Evolutionary conservation across 2,113 vertebrate species (phyloP).

Genomic region (Saccopteryx leptura): DNA sequence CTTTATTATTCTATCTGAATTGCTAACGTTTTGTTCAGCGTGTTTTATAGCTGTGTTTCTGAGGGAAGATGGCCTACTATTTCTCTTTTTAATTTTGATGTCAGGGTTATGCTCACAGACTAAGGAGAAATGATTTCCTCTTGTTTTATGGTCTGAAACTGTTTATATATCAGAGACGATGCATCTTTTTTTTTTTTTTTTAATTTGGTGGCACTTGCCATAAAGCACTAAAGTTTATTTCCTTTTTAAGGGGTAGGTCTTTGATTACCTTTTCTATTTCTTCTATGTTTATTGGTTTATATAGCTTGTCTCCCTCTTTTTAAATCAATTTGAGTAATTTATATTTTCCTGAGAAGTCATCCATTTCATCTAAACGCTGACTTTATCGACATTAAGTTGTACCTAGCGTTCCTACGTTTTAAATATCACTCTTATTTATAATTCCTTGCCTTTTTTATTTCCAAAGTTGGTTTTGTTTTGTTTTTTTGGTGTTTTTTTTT

Average conservation of each 20-base stretch:
- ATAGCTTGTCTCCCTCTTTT: background rate
- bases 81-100: background rate
- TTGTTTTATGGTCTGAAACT: background rate
- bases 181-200: background rate
- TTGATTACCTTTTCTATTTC: background rate
- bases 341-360: background rate
- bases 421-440: background rate
- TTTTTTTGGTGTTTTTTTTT: too few species aligned
- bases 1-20: background rate
- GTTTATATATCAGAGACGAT: background rate
- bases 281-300: background rate
- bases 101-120: background rate
- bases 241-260: background rate
- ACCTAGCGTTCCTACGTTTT: background rate
- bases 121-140: background rate
- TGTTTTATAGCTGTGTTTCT: background rate
- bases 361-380: background rate
- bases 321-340: background rate
- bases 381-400: background rate
- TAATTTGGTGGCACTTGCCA: background rate
- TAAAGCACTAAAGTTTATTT: background rate
- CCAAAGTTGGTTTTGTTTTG: background rate
- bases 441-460: background rate
- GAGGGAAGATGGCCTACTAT: background rate
- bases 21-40: background rate